A percentile compares a stretch with the other conserved stretches of the same genome.
These are phyloP conservation scores for Agapornis roseicollis DNA, from an alignment of 2,113 vertebrate species.

Conservation along the genomic window DNA sequence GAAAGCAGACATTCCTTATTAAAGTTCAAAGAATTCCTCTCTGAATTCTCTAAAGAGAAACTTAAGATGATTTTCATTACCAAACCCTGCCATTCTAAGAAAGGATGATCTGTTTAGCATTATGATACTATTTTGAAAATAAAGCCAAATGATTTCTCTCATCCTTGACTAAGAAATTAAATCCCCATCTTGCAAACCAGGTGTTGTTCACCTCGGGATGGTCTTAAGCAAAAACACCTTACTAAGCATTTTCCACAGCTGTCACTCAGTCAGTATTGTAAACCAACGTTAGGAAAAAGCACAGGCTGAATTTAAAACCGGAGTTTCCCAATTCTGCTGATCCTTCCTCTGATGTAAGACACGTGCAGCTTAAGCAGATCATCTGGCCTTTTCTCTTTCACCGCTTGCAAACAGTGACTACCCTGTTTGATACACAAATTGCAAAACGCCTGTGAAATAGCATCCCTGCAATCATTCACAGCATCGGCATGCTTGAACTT, in stretches of 20 bases:
- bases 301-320: not conserved
- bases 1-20: not conserved
- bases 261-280: too few species aligned
- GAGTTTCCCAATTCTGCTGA: not conserved
- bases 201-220: not conserved
- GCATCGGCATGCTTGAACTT: not conserved
- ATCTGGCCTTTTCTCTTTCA: not conserved
- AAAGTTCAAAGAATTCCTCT: not conserved
- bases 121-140: not conserved
- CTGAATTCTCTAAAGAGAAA: not conserved
- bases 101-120: not conserved
- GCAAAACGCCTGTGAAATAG: not conserved
- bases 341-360: not conserved
- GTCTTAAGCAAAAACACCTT: not conserved
- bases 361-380: not conserved
- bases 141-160: not conserved
- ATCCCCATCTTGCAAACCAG: not conserved
- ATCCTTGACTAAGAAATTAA: not conserved
- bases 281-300: not conserved
- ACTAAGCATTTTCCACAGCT: not conserved
- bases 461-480: not conserved
- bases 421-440: rapidly evolving
- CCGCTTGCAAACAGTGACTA: not conserved
- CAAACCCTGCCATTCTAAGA: not conserved
- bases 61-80: not conserved